These are phyloP conservation scores for Aradus depressus DNA, from an alignment of 2,888 invertebrate species.

Conservation along the genomic window DNA sequence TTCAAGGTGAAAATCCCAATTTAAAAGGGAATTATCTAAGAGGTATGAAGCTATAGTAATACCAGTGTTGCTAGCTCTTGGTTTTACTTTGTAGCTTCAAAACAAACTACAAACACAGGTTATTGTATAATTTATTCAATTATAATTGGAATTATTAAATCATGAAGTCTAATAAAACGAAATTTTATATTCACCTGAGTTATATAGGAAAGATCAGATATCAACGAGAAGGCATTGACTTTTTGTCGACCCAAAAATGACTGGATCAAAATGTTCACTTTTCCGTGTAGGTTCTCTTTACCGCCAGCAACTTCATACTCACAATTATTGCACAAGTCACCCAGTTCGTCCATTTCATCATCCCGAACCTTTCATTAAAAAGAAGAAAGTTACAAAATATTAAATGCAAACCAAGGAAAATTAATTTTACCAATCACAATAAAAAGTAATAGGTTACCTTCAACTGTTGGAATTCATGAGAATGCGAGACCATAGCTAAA, in stretches of 20 bases:
- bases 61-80: too few relatives aligned
- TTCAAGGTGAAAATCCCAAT: too few relatives aligned
- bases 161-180: too few relatives aligned
- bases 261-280: slow-evolving; percentile 90
- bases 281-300: slow-evolving; percentile 81
- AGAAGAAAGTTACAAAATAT: background rate
- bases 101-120: too few relatives aligned
- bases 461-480: slow-evolving; percentile 91
- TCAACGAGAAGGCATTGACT: slow-evolving; percentile 71
- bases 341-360: slow-evolving; percentile 87
- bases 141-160: too few relatives aligned
- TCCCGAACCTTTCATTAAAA: slow-evolving; percentile 61
- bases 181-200: slow-evolving; percentile 55
- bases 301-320: slow-evolving; percentile 69
- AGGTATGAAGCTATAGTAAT: too few relatives aligned
- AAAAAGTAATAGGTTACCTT: slow-evolving; percentile 47
- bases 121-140: too few relatives aligned
- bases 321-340: slow-evolving; percentile 61
- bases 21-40: too few relatives aligned
- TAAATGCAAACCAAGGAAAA: background rate
- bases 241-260: slow-evolving; percentile 72
- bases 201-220: slow-evolving; percentile 81
- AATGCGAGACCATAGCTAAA: slow-evolving; percentile 78
- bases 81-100: too few relatives aligned
- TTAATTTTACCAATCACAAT: background rate